Evolutionary conservation across 2,888 invertebrate genomes (phyloP).

Genomic region (Eueremaeus valkanovi): DNA sequence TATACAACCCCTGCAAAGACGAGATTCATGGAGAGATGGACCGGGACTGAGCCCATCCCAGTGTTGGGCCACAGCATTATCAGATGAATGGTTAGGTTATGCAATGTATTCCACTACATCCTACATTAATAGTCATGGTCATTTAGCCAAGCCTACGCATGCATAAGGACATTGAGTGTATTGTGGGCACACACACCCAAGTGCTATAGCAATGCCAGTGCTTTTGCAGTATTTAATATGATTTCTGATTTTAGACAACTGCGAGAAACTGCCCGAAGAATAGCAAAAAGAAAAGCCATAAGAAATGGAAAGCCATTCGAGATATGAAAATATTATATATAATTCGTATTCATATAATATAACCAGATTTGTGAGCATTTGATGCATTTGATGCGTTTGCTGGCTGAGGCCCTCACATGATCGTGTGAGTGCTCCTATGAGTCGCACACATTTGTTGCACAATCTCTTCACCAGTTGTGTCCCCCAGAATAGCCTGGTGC

Average conservation of each 20-base stretch:
- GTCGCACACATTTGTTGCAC: conserved; percentile 31
- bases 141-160: conserved; percentile 37
- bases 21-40: conserved; percentile 26
- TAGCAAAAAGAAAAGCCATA: neutral
- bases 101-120: conserved; percentile 16
- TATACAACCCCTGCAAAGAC: conserved; percentile 22
- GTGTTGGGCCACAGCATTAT: conserved; percentile 15
- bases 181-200: conserved; percentile 35
- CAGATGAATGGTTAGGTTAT: conserved; percentile 3
- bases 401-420: neutral
- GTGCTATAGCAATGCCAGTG: too few relatives aligned
- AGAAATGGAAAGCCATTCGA: neutral
- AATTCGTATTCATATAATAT: neutral
- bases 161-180: conserved; percentile 30
- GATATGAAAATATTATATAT: neutral
- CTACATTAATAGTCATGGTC: conserved; percentile 37
- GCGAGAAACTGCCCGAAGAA: conserved; percentile 21
- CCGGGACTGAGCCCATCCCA: conserved; percentile 29
- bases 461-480: conserved; percentile 3
- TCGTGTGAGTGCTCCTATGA: neutral
- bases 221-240: neutral
- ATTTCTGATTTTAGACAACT: neutral
- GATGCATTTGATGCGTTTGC: neutral
- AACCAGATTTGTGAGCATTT: neutral
- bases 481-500: conserved; percentile 15